Evolutionary conservation across 2,888 invertebrate genomes (phyloP), one percentile per base, ranked within the genome.

Genomic region (Pasiphila rectangulata): DNA sequence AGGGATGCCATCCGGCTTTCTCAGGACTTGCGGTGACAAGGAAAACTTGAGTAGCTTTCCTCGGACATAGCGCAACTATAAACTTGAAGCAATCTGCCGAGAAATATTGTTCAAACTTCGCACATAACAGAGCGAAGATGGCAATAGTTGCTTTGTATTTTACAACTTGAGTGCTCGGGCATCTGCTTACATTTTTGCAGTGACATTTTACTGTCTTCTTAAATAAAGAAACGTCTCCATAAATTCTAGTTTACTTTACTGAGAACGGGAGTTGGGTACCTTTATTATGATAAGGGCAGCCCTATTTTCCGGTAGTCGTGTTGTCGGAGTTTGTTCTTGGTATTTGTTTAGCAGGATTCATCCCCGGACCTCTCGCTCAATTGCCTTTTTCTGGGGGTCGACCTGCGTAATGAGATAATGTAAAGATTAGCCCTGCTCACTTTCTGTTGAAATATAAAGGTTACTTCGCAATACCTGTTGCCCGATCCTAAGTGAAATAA

Each of bases 331-430:
- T 76, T 77, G 75, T 79, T 76, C 67, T 51, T 67, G 68, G 65
- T 77, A 79, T 76, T 83, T 80, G 80, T 79, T 79, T 75, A 75
- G 73, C 67, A 61, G 54, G 64, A 57, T 57, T 59, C 66, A 57
- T 54, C 55, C 65, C 61, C 63, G 60, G 57, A 63, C 66, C 71
- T 69, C 66, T 71, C 67, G 68, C 79, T 81, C 82, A 75, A 82
- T 84, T 82, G 80, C 82, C 79, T 83, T 83, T 81, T 83, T 82
- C 82, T 79, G 81, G 75, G 79, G 78, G 75, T 79, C 78, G 76
- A 79, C 78, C 82, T 76, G 64, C 70, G 75, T 83, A 83, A 83
- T 83, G 69, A 76, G 81, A 83, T 85, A 76, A 81, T 79, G 77
- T 81, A 79, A 78, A 82, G 79, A 85, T 85, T 83, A 84, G 75